Base-by-base conservation (phyloP, 2,797 vertebrate species). In the Selene dorsalis region DNA sequence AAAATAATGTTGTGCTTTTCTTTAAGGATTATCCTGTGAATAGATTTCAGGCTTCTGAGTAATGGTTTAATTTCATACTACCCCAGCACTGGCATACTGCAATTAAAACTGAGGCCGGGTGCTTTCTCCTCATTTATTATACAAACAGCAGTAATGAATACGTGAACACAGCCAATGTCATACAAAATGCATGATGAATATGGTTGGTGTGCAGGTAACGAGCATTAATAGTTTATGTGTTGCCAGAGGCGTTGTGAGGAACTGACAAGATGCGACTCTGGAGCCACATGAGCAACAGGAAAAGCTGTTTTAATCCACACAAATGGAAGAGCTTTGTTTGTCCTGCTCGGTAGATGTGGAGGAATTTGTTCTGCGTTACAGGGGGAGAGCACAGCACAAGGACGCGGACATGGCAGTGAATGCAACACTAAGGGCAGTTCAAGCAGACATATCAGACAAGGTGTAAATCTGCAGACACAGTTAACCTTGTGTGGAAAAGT, bases 61-160 rank as follows among this genome's bases (percentile, higher is more conserved):
- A 82, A 88, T 83, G 69, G 64, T 85, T 84, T 82, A 57, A 89
- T 89, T 86, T 85, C 55, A 81, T 70, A 66, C 73, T 50, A 59
- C 61, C 77, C 59, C 73, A 30, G 73, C 77, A 75, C 75, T 60
- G 65, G 74, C 74, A 55, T 28, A 66, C 52, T 52, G 81, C 81
- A 81, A 84, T 88, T 84, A 84, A n/a, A 73, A 82, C 53, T 30
- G 48, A 39, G 26, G 57, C 69, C 35, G 56, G 48, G 78, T 57
- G 67, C 73, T 70, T 70, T 75, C 66, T 41, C 58, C 57, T 77
- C 80, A 83, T 90, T 82, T 77, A 77, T 88, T 82, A 87, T 71
- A 75, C 70, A 86, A 79, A 69, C 71, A 73, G 75, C 69, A 11
- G 70, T 77, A 86, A 85, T 80, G 79, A 85, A 88, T 84, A 69